Conservation (phyloP, 2,888 invertebrate genomes). For the Agrotis clavis region DNA sequence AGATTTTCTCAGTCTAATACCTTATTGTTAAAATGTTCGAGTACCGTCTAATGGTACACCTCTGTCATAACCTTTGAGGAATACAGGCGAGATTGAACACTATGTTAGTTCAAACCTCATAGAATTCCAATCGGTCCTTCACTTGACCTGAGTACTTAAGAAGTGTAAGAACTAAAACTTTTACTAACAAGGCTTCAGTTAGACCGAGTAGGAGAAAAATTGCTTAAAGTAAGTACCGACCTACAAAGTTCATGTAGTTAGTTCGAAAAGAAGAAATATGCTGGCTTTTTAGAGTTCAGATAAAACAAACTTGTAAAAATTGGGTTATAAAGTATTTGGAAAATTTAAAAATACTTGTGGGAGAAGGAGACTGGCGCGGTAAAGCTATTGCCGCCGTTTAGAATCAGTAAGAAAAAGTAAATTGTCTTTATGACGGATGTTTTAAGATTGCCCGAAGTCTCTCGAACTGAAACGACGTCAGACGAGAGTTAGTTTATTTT, state of each 20-base stretch:
- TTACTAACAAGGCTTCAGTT: constrained; percentile 55
- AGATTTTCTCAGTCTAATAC: too few relatives aligned
- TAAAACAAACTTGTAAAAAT: constrained; percentile 19
- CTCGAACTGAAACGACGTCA: too few relatives aligned
- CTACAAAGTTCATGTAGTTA: constrained; percentile 38
- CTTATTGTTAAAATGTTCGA: not conserved
- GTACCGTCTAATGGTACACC: not conserved
- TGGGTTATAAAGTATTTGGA: not conserved
- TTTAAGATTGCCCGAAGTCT: too few relatives aligned
- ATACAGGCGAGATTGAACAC: not conserved
- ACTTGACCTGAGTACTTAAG: constrained; percentile 5
- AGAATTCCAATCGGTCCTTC: constrained; percentile 26
- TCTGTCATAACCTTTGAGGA: not conserved
- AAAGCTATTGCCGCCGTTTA: too few relatives aligned
- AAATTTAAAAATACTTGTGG: not conserved
- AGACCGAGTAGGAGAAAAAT: constrained; percentile 50
- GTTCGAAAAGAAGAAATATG: constrained; percentile 17
- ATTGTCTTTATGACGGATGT: too few relatives aligned
- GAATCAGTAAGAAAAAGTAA: too few relatives aligned
- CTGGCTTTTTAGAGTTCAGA: not conserved
- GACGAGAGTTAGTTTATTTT: too few relatives aligned
- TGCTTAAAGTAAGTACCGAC: constrained; percentile 29
- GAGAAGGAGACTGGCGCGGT: too few relatives aligned
- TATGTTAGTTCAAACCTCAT: constrained; percentile 33
- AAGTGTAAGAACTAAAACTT: constrained; percentile 39